Conservation (phyloP, 2,797 vertebrate species). For the Acanthornis magna region DNA sequence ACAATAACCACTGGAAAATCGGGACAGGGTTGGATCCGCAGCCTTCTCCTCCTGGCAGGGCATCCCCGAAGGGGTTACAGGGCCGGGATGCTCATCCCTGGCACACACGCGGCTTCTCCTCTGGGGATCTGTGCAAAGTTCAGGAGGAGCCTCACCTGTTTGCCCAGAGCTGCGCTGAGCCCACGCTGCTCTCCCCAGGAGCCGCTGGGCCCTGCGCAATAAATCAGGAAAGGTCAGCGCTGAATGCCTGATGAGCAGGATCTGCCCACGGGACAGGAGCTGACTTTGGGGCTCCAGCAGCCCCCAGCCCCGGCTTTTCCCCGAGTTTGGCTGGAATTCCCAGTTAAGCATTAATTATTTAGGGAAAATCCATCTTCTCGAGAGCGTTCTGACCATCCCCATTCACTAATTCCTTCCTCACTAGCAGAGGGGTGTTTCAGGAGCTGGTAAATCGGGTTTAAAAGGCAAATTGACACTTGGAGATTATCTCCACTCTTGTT, state of each 20-base stretch:
- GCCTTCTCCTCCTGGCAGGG: neutral
- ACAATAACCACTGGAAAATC: rapidly evolving
- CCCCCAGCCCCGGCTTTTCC: neutral
- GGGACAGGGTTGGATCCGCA: neutral
- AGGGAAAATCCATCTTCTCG: neutral
- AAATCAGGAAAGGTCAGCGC: conserved; percentile 47
- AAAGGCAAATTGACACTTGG: neutral
- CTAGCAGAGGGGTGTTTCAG: neutral
- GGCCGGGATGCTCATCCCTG: neutral
- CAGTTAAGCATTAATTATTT: neutral
- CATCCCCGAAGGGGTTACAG: conserved; percentile 20
- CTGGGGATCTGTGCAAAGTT: conserved; percentile 58
- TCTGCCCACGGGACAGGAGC: neutral
- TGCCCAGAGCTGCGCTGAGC: neutral
- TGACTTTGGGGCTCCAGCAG: neutral
- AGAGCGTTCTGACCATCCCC: neutral
- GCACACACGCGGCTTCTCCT: rapidly evolving
- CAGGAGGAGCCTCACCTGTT: conserved; percentile 12
- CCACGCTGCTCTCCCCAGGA: neutral
- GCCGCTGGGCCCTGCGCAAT: neutral
- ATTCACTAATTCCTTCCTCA: neutral
- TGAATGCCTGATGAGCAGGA: neutral
- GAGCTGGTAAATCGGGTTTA: conserved; percentile 4
- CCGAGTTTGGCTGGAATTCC: neutral
- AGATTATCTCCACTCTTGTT: neutral